Conservation (phyloP, 1,140 invertebrate genomes). For the Drosophila sp. region DNA sequence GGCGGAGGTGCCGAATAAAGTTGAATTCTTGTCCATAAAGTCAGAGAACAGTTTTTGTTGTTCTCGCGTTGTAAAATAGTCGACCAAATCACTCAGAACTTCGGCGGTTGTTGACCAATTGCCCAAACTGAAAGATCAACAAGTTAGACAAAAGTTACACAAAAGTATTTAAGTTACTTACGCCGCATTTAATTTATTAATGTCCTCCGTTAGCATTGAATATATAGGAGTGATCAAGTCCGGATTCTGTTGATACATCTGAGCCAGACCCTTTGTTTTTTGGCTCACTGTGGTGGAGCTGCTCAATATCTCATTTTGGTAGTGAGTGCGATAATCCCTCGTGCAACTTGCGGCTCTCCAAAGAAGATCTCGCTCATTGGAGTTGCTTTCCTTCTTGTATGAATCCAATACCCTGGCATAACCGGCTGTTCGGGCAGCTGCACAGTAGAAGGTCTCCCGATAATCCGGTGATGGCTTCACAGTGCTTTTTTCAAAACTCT, state of each 20-base stretch:
- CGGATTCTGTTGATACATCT: conserved; percentile 83
- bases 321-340: conserved; percentile 24
- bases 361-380: conserved; percentile 48
- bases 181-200: conserved; percentile 45
- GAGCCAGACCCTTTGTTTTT: conserved; percentile 71
- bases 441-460: conserved; percentile 87
- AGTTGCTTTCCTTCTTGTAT: conserved; percentile 34
- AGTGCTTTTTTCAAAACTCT: conserved; percentile 6
- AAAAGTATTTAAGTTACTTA: conserved; percentile 60
- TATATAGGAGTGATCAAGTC: conserved; percentile 76
- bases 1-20: conserved; percentile 50
- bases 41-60: conserved; percentile 73
- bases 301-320: conserved; percentile 48
- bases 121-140: conserved; percentile 58
- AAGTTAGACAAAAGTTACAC: conserved; percentile 15
- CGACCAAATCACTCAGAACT: conserved; percentile 83
- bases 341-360: conserved; percentile 66
- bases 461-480: conserved; percentile 85
- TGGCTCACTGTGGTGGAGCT: background rate
- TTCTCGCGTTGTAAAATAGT: conserved; percentile 83
- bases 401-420: conserved; percentile 24
- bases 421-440: conserved; percentile 84
- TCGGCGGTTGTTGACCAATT: conserved; percentile 80
- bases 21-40: conserved; percentile 42
- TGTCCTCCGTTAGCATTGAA: conserved; percentile 44